A percentile compares a stretch with the other conserved stretches of the same genome.
Evolutionary conservation across 2,797 vertebrate genomes (phyloP).

Genomic region (Heliangelus exortis): DNA sequence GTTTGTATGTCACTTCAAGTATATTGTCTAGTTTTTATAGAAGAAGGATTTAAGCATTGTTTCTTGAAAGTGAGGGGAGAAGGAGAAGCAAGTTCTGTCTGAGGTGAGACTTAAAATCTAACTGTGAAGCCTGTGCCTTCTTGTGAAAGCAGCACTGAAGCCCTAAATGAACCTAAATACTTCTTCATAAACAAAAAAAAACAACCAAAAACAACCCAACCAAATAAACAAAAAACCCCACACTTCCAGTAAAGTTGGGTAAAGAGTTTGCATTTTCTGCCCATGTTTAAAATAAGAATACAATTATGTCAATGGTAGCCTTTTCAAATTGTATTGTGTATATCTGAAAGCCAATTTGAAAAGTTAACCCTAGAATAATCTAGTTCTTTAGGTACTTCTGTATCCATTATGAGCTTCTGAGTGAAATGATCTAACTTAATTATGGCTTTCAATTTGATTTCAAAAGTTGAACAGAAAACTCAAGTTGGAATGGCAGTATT

Average conservation of each 20-base stretch:
- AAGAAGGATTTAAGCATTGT: background rate
- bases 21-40: background rate
- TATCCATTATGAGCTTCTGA: constrained; percentile 40
- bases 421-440: constrained; percentile 42
- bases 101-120: background rate
- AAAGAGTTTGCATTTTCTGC: background rate
- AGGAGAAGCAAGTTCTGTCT: background rate
- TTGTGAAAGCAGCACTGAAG: background rate
- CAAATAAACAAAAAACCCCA: background rate
- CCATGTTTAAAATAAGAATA: background rate
- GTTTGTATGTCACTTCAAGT: background rate
- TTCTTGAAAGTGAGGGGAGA: background rate
- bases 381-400: background rate
- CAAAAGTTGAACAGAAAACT: constrained; percentile 30
- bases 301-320: background rate
- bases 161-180: background rate
- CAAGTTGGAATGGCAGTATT: constrained; percentile 19
- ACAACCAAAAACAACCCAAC: background rate
- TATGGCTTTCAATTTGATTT: constrained; percentile 47
- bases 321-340: background rate
- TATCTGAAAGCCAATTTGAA: background rate
- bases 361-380: constrained; percentile 26
- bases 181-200: background rate
- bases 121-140: background rate
- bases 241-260: background rate